These are phyloP conservation scores for Morpho deidamia DNA, from an alignment of 2,888 invertebrate species.

Conservation along the genomic window DNA sequence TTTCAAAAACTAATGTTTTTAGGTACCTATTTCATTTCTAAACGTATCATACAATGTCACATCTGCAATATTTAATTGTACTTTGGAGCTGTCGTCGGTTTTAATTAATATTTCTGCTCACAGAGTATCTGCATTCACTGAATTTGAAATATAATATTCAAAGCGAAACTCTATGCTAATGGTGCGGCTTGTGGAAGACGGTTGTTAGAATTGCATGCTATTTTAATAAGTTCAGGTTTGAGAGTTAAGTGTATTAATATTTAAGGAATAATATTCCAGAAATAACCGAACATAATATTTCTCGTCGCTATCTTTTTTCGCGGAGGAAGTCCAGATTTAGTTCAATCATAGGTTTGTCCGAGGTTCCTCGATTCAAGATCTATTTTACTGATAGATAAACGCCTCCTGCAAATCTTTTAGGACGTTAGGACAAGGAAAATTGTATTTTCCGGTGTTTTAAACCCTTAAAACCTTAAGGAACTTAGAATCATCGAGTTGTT, in stretches of 20 bases:
- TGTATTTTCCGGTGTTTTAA: too few relatives aligned
- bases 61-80: slow-evolving; percentile 4
- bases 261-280: background rate
- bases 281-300: background rate
- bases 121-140: slow-evolving; percentile 33
- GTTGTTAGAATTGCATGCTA: slow-evolving; percentile 12
- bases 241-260: slow-evolving; percentile 1
- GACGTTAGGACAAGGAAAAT: too few relatives aligned
- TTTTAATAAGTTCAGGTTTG: slow-evolving; percentile 13
- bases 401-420: too few relatives aligned
- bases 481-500: too few relatives aligned
- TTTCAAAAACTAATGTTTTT: too few relatives aligned
- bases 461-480: too few relatives aligned
- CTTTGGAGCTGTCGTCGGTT: slow-evolving; percentile 22
- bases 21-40: too few relatives aligned
- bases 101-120: slow-evolving; percentile 49
- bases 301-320: too few relatives aligned
- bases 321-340: too few relatives aligned
- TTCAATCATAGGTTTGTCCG: too few relatives aligned
- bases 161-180: slow-evolving; percentile 38
- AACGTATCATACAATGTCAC: background rate
- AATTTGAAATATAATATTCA: slow-evolving; percentile 39
- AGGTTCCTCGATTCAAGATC: too few relatives aligned
- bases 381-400: too few relatives aligned
- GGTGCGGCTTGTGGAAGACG: slow-evolving; percentile 20